Percentiles rank a stretch among this genome's conserved stretches.
Conservation (phyloP, 2,888 invertebrate species). For the Rhagonycha lutea region DNA sequence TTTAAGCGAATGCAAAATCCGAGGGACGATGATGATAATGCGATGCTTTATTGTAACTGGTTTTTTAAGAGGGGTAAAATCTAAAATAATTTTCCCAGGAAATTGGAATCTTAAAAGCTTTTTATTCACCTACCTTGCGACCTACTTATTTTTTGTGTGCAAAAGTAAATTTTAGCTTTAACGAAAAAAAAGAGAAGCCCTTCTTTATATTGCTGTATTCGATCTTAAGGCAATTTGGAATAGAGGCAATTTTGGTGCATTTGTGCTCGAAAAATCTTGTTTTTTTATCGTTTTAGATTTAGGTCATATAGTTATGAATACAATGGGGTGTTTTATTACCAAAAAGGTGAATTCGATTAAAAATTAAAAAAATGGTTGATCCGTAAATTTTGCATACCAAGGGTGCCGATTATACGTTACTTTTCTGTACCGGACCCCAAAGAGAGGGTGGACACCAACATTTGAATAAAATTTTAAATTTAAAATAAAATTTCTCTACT, state of each 20-base stretch:
- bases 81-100: conserved; percentile 42
- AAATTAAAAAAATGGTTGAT: not conserved
- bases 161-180: conserved; percentile 41
- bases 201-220: conserved; percentile 23
- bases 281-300: conserved; percentile 21
- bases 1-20: not conserved
- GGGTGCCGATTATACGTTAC: not conserved
- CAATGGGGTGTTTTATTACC: conserved; percentile 1
- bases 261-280: conserved; percentile 13
- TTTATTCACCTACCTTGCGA: conserved; percentile 42
- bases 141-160: conserved; percentile 43
- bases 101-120: conserved; percentile 41
- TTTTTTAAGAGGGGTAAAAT: conserved; percentile 24
- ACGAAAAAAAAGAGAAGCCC: conserved; percentile 33
- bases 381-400: not conserved
- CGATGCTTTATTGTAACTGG: conserved; percentile 6
- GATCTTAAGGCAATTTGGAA: conserved; percentile 12
- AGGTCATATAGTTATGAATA: conserved; percentile 10
- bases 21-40: not conserved
- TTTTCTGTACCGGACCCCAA: too few relatives aligned
- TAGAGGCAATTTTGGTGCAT: conserved; percentile 19
- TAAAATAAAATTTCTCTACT: not conserved
- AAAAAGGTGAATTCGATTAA: not conserved
- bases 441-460: not conserved
- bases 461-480: not conserved